A percentile compares a stretch with the other conserved stretches of the same genome.
Evolutionary conservation across 2,888 invertebrate species (phyloP).

Genomic region (Euspilapteryx auroguttella): DNA sequence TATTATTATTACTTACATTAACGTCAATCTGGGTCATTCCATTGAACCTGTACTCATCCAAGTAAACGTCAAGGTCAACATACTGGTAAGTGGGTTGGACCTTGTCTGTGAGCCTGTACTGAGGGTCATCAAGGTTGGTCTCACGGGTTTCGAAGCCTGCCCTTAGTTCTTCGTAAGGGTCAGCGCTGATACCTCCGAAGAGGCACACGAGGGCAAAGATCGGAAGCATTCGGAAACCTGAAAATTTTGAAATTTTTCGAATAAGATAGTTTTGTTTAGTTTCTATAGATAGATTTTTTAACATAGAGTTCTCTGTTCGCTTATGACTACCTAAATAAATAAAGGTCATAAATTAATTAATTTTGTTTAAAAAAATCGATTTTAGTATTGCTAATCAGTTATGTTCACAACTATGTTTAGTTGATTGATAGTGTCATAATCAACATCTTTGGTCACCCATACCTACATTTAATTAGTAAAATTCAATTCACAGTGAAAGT

Average conservation of each 20-base stretch:
- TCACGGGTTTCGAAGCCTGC: constrained; percentile 28
- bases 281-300: too few species aligned
- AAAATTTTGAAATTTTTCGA: constrained; percentile 7
- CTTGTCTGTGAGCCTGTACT: constrained; percentile 25
- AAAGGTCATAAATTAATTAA: too few species aligned
- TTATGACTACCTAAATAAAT: too few species aligned
- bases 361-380: too few species aligned
- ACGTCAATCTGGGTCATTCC: constrained; percentile 23
- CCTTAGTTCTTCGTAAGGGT: constrained; percentile 23
- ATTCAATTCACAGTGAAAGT: too few species aligned
- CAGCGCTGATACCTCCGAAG: constrained; percentile 19
- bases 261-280: too few species aligned
- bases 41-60: constrained; percentile 22
- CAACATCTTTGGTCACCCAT: too few species aligned
- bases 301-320: too few species aligned
- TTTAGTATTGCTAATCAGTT: too few species aligned
- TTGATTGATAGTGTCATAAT: too few species aligned
- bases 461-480: too few species aligned
- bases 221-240: constrained; percentile 27
- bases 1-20: constrained; percentile 32
- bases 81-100: constrained; percentile 24
- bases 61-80: constrained; percentile 31
- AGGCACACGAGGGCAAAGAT: constrained; percentile 15
- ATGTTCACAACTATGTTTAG: too few species aligned
- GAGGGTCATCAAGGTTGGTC: constrained; percentile 28